Evolutionary conservation across 1,140 invertebrate species (phyloP), one percentile per base, ranked within the genome.

Genomic region (Trachymyrmex cornetzi): DNA sequence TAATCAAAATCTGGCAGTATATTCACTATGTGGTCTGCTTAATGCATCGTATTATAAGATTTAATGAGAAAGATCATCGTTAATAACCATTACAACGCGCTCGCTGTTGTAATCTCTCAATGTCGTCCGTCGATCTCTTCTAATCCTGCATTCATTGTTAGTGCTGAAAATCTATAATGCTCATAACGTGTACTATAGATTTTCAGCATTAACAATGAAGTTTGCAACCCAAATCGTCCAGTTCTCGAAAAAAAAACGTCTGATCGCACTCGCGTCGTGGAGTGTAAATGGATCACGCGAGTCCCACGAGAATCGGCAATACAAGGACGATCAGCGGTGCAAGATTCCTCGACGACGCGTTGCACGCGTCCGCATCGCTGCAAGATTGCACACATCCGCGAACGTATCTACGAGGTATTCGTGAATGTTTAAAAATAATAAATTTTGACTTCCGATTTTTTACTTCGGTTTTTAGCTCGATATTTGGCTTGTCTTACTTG

Each of bases 321-420:
- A 87, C 69, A 14, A 91, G 50, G 50, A 55, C 74, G 24, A 87
- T 24, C 57, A 91, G 55, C 3, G 90, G 38, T 7, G 53, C 38
- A 27, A 82, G 19, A 63, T 38, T 63, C 27, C 50, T 86, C 19
- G 77, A 48, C 2, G 89, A 88, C 50, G 34, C 89, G 91, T 98
- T 98, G 94, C 98, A 98, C 1, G 97, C 98, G 92, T 98, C 98
- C 1, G 97, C 97, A 93, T 98, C 98, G 92, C 97, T 98, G 95
- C 98, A 98, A 85, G 98, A 98, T 93, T 98, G 98, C 12, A 98
- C 96, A 93, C 98, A 98, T 53, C 98, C 98, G 90, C 97, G 96
- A 24, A 98, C 97, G 92, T 98, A 98, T 91, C 98, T 98, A 94
- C 75, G 96, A 95, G 96, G 95, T 6, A 30, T 19, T 22, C 48